Evolutionary conservation across 2,888 invertebrate genomes (phyloP).

Genomic region (Dugesia japonica): DNA sequence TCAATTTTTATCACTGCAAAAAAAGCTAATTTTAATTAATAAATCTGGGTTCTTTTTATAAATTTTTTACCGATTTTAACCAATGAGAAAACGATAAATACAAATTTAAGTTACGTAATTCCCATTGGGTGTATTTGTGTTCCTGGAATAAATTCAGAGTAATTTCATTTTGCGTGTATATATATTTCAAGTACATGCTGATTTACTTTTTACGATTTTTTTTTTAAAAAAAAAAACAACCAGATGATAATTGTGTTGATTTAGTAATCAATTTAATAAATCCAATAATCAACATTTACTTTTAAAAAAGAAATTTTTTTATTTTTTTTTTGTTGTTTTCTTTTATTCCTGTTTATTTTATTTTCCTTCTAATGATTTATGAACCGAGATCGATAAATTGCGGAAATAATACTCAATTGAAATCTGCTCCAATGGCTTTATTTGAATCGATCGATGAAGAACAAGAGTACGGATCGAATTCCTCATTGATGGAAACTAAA

Average conservation of each 20-base stretch:
- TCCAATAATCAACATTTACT: too few relatives aligned
- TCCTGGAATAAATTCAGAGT: neutral
- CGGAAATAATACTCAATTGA: neutral
- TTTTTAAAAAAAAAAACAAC: slow-evolving; percentile 7
- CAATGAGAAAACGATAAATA: neutral
- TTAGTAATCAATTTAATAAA: too few relatives aligned
- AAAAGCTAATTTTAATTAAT: too few relatives aligned
- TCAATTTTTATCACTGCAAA: too few relatives aligned
- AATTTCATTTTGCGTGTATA: neutral
- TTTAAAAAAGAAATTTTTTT: too few relatives aligned
- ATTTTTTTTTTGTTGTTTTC: neutral
- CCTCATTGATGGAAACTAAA: neutral
- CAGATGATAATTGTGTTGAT: slow-evolving; percentile 13
- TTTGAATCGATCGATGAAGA: slow-evolving; percentile 1
- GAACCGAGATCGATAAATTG: neutral
- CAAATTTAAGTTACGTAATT: neutral
- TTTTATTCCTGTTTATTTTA: neutral
- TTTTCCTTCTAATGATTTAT: neutral
- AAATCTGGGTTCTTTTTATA: too few relatives aligned
- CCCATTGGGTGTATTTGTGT: slow-evolving; percentile 14
- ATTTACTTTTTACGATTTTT: neutral
- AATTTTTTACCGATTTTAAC: slow-evolving; percentile 17
- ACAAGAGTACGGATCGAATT: neutral
- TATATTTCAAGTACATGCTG: neutral
- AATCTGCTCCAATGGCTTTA: neutral